phyloP scores from a whole-genome alignment of 1,140 invertebrate genomes.

The Drosophila tsacasi region DNA sequence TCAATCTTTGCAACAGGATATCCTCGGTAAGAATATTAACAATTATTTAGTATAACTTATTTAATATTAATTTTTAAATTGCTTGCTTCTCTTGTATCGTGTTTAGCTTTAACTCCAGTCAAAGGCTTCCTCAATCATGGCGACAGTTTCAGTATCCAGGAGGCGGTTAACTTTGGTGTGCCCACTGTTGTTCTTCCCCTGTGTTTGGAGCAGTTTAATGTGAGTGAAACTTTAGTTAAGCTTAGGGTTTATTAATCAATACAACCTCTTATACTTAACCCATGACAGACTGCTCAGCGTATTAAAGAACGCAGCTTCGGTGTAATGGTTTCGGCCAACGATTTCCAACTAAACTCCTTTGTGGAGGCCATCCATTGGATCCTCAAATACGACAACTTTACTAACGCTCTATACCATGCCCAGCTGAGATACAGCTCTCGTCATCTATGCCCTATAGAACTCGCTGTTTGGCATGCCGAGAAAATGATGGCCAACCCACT shows the following conservation, averaged over 20 bases:
- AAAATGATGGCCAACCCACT: conserved; percentile 85
- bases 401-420: conserved; percentile 18
- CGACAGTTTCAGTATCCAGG: conserved; percentile 87
- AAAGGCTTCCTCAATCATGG: conserved; percentile 87
- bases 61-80: neutral
- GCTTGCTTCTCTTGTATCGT: too few relatives aligned
- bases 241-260: neutral
- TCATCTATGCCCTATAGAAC: conserved; percentile 86
- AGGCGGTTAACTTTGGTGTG: conserved; percentile 87
- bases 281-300: conserved; percentile 64
- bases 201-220: conserved; percentile 87
- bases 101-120: conserved; percentile 85
- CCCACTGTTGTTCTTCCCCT: conserved; percentile 89
- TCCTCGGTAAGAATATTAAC: conserved; percentile 40
- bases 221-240: conserved; percentile 19
- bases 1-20: conserved; percentile 70
- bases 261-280: neutral
- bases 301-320: conserved; percentile 59
- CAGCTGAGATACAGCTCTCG: conserved; percentile 86
- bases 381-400: conserved; percentile 13
- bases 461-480: conserved; percentile 88
- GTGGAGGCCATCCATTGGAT: conserved; percentile 17
- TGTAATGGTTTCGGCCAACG: neutral
- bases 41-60: neutral
- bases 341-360: conserved; percentile 11